A percentile compares a stretch with the other conserved stretches of the same genome.
phyloP scores from a whole-genome alignment of 2,888 invertebrate genomes.

The Coremacera marginata region DNA sequence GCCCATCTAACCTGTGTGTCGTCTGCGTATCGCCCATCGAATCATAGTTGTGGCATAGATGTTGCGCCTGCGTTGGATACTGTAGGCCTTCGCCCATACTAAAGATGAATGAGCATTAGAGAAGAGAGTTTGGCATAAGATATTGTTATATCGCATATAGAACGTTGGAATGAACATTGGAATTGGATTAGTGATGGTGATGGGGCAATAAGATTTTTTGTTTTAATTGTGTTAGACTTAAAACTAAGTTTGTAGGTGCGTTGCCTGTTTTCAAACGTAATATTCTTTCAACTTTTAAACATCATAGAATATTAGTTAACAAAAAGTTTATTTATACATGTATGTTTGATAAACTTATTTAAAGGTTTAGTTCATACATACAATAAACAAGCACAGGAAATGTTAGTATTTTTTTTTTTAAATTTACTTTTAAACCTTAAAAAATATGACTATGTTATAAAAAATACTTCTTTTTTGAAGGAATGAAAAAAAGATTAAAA shows the following conservation, averaged over 20 bases:
- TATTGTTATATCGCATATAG: slow-evolving; percentile 19
- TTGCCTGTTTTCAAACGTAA: too few species aligned
- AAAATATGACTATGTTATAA: too few species aligned
- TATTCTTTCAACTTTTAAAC: too few species aligned
- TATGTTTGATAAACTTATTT: not conserved
- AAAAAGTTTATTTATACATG: not conserved
- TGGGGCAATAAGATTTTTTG: not conserved
- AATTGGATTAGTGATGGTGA: not conserved
- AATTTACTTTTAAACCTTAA: too few species aligned
- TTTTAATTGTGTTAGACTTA: not conserved
- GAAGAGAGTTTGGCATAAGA: slow-evolving; percentile 22
- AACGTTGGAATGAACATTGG: not conserved
- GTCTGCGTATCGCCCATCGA: slow-evolving; percentile 84
- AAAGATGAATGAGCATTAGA: slow-evolving; percentile 54
- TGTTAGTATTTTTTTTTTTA: not conserved
- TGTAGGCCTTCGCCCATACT: slow-evolving; percentile 92
- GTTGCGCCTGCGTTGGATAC: slow-evolving; percentile 83
- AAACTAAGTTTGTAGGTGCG: not conserved
- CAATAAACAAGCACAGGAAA: not conserved
- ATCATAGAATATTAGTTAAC: not conserved
- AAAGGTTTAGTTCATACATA: not conserved
- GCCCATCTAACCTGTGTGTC: slow-evolving; percentile 77
- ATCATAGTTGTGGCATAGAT: slow-evolving; percentile 81
- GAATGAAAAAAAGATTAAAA: too few species aligned
- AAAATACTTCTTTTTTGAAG: too few species aligned